Percentiles rank a stretch among this genome's conserved stretches.
Evolutionary conservation across 2,797 vertebrate species (phyloP).

Genomic region (Mycteria americana): DNA sequence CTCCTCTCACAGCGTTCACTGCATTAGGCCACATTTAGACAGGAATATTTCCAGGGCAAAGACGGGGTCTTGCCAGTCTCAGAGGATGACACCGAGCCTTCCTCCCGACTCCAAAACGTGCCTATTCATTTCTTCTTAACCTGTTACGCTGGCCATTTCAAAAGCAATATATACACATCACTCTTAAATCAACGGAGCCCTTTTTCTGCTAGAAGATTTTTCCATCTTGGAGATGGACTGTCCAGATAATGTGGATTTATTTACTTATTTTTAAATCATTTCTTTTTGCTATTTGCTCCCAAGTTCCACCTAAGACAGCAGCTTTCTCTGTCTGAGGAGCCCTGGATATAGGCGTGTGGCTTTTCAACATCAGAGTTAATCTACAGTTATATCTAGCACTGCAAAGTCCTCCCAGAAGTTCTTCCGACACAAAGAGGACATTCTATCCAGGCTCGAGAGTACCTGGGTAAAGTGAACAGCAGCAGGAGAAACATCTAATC

Average conservation of each 20-base stretch:
- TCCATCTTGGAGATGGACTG: neutral
- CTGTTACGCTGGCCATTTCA: neutral
- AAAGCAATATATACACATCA: neutral
- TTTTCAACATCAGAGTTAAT: neutral
- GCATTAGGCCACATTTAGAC: neutral
- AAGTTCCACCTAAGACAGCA: neutral
- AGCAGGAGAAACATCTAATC: neutral
- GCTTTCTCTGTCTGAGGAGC: neutral
- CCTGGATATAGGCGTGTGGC: neutral
- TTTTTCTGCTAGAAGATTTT: neutral
- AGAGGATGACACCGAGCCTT: rapidly evolving
- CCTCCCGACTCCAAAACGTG: neutral
- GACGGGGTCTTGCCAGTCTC: neutral
- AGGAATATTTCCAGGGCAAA: neutral
- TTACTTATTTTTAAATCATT: neutral
- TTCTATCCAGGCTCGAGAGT: neutral
- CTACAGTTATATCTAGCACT: neutral
- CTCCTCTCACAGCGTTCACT: neutral
- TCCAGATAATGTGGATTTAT: neutral
- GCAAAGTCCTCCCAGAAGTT: neutral
- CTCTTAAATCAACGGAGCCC: neutral
- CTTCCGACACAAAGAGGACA: neutral
- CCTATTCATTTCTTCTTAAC: neutral
- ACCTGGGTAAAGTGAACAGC: neutral
- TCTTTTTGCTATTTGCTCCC: neutral